Conservation (phyloP, 2,888 invertebrate genomes). For the Ennomos fuscantarius region DNA sequence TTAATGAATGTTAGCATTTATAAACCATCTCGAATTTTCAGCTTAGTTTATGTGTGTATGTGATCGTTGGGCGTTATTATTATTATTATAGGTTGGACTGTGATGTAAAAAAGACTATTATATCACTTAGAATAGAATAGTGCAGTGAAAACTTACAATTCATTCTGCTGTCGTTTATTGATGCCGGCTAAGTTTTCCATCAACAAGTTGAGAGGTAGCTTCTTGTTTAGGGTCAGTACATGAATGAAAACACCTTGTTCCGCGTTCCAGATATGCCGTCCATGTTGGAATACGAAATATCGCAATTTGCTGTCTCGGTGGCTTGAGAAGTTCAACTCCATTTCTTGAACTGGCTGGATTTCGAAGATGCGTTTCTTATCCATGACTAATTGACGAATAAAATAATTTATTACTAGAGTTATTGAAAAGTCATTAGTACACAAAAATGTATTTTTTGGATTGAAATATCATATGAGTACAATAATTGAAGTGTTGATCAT, state of each 20-base stretch:
- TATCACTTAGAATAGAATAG: too few relatives aligned
- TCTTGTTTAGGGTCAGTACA: slow-evolving; percentile 77
- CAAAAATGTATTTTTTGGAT: too few relatives aligned
- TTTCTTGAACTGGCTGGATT: slow-evolving; percentile 70
- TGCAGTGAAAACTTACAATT: slow-evolving; percentile 76
- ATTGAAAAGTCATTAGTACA: too few relatives aligned
- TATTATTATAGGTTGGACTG: too few relatives aligned
- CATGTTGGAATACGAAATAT: slow-evolving; percentile 84
- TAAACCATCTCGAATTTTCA: too few relatives aligned
- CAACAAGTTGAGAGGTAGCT: slow-evolving; percentile 75
- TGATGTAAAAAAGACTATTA: too few relatives aligned
- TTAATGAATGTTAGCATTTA: too few relatives aligned
- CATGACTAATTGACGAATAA: slow-evolving; percentile 60
- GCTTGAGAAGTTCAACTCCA: slow-evolving; percentile 74
- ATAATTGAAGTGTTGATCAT: too few relatives aligned
- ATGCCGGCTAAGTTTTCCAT: slow-evolving; percentile 82
- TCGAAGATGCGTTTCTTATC: slow-evolving; percentile 75
- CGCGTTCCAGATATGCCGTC: slow-evolving; percentile 83
- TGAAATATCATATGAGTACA: too few relatives aligned
- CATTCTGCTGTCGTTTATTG: slow-evolving; percentile 81
- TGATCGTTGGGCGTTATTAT: too few relatives aligned
- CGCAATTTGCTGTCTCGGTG: slow-evolving; percentile 74
- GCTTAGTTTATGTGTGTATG: too few relatives aligned
- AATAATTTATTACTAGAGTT: slow-evolving; percentile 9
- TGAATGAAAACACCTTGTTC: slow-evolving; percentile 78